A percentile compares a stretch with the other conserved stretches of the same genome.
phyloP scores from a whole-genome alignment of 2,797 vertebrate species.

The Cossypha niveicapilla region DNA sequence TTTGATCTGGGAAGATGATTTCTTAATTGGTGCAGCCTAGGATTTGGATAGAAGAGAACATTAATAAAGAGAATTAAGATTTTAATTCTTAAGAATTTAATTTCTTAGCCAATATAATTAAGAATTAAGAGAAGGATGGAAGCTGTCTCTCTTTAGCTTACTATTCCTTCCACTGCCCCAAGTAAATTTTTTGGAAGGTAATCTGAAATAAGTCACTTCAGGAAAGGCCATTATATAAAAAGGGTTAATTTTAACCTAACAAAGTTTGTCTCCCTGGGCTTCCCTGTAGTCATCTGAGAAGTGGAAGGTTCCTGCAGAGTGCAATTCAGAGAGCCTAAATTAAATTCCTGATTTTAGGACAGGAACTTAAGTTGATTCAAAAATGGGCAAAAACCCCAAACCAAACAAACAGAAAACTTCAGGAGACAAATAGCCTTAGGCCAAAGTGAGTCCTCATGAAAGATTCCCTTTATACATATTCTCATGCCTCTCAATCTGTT shows the following conservation, averaged over 20 bases:
- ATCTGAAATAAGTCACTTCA: neutral
- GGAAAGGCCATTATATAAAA: neutral
- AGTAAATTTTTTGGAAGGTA: neutral
- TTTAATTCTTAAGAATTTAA: neutral
- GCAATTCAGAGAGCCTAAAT: neutral
- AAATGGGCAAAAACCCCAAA: neutral
- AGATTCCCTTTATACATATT: neutral
- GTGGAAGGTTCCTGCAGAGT: neutral
- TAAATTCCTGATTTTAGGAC: neutral
- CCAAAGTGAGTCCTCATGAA: neutral
- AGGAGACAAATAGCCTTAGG: neutral
- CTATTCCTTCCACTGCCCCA: neutral
- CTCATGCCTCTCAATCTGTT: neutral
- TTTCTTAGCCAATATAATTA: neutral
- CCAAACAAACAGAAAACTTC: neutral
- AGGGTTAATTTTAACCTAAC: neutral
- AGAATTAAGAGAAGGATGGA: neutral
- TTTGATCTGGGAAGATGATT: neutral
- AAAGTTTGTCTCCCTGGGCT: neutral
- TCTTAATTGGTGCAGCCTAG: neutral
- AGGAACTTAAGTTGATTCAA: neutral
- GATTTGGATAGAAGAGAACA: neutral
- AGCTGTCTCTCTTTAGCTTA: neutral
- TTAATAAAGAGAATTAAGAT: neutral
- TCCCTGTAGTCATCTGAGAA: neutral